phyloP scores from a whole-genome alignment of 1,140 invertebrate species.

The Wiebesia pumilae region DNA sequence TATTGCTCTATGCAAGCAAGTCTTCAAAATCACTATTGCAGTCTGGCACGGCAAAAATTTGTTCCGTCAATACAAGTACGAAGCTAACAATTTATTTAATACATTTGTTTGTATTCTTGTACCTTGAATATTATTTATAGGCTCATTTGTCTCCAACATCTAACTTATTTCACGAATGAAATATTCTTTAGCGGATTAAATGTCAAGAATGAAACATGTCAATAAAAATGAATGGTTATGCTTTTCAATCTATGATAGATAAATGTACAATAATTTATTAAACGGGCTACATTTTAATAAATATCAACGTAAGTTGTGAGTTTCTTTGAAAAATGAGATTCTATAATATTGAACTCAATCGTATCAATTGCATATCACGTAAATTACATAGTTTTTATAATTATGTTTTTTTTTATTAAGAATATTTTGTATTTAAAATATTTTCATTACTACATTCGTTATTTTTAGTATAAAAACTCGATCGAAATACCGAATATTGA shows the following conservation, averaged over 20 bases:
- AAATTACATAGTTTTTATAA: too few relatives aligned
- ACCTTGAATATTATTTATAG: not conserved
- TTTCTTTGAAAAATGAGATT: too few relatives aligned
- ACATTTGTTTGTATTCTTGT: not conserved
- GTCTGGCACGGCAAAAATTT: not conserved
- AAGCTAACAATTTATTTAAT: not conserved
- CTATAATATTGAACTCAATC: too few relatives aligned
- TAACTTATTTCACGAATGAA: not conserved
- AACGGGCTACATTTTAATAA: not conserved
- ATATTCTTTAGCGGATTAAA: not conserved
- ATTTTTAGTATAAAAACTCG: too few relatives aligned
- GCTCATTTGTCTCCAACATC: not conserved
- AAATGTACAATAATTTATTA: not conserved
- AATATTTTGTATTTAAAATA: too few relatives aligned
- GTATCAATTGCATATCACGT: too few relatives aligned
- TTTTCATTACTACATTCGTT: too few relatives aligned
- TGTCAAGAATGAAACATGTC: not conserved
- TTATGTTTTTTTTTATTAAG: too few relatives aligned
- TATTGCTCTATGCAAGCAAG: slow-evolving; percentile 19
- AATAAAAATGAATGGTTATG: not conserved
- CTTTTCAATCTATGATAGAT: not conserved
- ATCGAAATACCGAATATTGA: too few relatives aligned
- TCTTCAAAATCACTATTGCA: not conserved
- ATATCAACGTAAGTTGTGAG: too few relatives aligned
- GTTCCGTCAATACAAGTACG: slow-evolving; percentile 13